These are phyloP conservation scores for Urocynchramus pylzowi DNA, from an alignment of 2,113 vertebrate genomes.

Conservation along the genomic window DNA sequence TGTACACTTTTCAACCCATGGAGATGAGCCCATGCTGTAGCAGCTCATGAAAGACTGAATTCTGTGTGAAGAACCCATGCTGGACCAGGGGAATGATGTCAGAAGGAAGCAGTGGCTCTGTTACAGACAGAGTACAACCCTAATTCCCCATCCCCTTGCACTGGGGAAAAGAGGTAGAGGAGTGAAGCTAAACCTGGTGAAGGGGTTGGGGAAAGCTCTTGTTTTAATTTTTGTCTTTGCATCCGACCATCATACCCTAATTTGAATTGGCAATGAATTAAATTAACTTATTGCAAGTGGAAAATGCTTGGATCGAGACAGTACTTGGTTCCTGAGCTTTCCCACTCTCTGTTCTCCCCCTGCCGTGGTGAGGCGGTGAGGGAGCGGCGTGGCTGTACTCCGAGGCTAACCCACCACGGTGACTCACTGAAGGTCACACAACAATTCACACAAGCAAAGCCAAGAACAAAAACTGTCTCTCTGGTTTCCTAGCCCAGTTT, in stretches of 20 bases:
- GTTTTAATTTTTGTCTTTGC: neutral
- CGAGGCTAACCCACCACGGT: fast-evolving
- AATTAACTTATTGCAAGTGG: neutral
- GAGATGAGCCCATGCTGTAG: neutral
- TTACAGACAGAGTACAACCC: neutral
- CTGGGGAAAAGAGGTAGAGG: neutral
- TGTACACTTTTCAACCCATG: fast-evolving
- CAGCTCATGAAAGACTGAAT: neutral
- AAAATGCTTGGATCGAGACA: fast-evolving
- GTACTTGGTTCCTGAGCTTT: neutral
- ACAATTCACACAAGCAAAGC: neutral
- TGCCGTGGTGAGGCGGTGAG: fast-evolving
- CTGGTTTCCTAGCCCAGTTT: neutral
- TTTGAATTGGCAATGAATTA: neutral
- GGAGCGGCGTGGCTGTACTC: fast-evolving
- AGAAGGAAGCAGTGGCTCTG: neutral
- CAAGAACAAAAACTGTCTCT: neutral
- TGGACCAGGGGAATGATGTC: neutral
- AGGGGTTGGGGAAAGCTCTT: fast-evolving
- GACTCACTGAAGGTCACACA: neutral
- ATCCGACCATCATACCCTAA: neutral
- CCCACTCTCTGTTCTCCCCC: fast-evolving
- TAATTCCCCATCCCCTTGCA: fast-evolving
- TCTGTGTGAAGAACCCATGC: fast-evolving
- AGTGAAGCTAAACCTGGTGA: neutral